Conservation (phyloP, 2,797 vertebrate species). For the Danionella dracula region DNA sequence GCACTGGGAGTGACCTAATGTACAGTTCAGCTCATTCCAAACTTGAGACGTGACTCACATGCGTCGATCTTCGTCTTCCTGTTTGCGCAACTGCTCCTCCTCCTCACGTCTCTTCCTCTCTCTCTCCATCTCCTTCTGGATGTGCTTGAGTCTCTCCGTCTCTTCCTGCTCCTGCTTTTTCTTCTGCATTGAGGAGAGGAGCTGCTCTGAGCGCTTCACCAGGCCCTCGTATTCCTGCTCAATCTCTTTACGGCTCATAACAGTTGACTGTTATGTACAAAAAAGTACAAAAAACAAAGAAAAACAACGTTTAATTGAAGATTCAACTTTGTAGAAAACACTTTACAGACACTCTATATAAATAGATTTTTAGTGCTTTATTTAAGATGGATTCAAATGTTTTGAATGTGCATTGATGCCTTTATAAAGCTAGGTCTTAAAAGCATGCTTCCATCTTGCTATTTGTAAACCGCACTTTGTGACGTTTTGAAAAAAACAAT, state of each 20-base stretch:
- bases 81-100: conserved; percentile 80
- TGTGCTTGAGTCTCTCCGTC: conserved; percentile 80
- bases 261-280: conserved; percentile 77
- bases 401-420: too few species aligned
- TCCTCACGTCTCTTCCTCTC: conserved; percentile 83
- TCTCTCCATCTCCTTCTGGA: conserved; percentile 92
- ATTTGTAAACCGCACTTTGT: too few species aligned
- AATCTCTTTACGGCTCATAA: conserved; percentile 88
- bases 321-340: too few species aligned
- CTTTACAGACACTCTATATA: too few species aligned
- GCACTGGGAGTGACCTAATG: conserved; percentile 20
- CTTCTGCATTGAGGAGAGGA: conserved; percentile 87
- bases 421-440: too few species aligned
- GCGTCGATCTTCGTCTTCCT: conserved; percentile 88
- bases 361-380: too few species aligned
- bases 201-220: conserved; percentile 84
- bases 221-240: conserved; percentile 84
- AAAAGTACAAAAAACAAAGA: not conserved
- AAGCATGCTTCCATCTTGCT: too few species aligned
- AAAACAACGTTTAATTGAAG: too few species aligned
- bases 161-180: conserved; percentile 95
- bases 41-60: conserved; percentile 69
- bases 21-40: not conserved
- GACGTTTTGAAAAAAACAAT: too few species aligned
- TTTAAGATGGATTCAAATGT: too few species aligned